Base-by-base conservation (phyloP, 2,888 invertebrate species). In the Leptopilina drosophilae region DNA sequence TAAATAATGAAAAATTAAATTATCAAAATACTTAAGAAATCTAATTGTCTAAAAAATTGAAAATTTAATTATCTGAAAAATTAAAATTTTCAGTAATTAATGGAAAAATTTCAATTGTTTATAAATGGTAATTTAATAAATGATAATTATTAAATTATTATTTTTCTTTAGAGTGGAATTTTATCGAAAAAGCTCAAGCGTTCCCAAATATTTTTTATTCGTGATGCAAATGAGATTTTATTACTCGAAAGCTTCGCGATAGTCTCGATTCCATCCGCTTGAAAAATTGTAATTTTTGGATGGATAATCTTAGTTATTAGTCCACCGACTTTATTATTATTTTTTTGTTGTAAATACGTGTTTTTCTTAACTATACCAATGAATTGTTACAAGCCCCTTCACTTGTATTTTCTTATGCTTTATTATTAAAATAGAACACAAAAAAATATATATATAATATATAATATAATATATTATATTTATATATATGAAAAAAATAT, bases 241-340 rank as follows among this genome's bases (percentile, higher is more conserved):
- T 40, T 56, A 73, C 53, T 73, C 26, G 46, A 20, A 46, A 15
- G 62, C 53, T 64, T 77, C 49, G 49, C 65, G 80, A 80, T 62
- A 80, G 79, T 66, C 69, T 80, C 78, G 78, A 77, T 82, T 80
- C 76, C 78, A 77, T 64, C 78, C 78, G 67, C 59, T 76, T 49
- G 56, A 77, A 67, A 77, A 49, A 49, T 9, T 56, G 64, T 62
- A 77, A 62, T 64, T 73, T 46, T 46, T 49, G 26, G 76, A 76
- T 81, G 77, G 78, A 73, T 73, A 62, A 78, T 79, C 78, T 79
- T 82, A 53, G 64, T 66, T 3, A 66, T 56, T 42, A 76, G 20
- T 53, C 15, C 56, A 78, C 42, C 15, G 26, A 69, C 69, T 69
- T 42, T 49, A 7, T 46, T 46, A 6, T 11, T 11, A 49, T 1